These are phyloP conservation scores for Polydrusus pterygomalis DNA, from an alignment of 2,888 invertebrate species.

Conservation along the genomic window DNA sequence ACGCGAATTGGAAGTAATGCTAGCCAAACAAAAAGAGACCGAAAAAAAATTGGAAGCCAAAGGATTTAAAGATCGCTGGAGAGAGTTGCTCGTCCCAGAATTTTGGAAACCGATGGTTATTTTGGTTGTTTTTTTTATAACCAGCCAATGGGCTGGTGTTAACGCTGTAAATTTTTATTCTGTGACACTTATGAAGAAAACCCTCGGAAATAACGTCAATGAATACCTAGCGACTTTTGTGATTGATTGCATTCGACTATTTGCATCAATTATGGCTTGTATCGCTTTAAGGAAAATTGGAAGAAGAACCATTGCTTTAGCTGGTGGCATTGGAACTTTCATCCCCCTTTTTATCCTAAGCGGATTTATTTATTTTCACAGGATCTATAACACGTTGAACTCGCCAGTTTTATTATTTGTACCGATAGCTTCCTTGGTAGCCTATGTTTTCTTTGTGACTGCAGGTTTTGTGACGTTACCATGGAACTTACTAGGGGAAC, in stretches of 20 bases:
- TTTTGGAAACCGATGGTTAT: constrained; percentile 77
- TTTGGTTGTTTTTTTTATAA: constrained; percentile 79
- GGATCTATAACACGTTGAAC: neutral
- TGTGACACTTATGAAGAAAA: constrained; percentile 78
- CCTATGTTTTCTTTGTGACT: constrained; percentile 76
- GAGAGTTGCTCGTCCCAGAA: constrained; percentile 72
- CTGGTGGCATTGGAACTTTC: constrained; percentile 79
- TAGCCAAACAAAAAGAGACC: constrained; percentile 69
- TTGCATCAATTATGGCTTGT: constrained; percentile 79
- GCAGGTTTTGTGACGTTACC: constrained; percentile 75
- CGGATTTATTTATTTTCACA: constrained; percentile 56
- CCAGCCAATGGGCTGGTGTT: constrained; percentile 82
- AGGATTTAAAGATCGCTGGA: constrained; percentile 10
- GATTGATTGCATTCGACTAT: constrained; percentile 78
- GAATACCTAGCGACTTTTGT: constrained; percentile 80
- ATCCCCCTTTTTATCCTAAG: constrained; percentile 72
- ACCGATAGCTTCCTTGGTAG: constrained; percentile 43
- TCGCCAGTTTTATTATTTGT: constrained; percentile 17
- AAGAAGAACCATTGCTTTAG: constrained; percentile 78
- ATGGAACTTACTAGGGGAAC: constrained; percentile 85
- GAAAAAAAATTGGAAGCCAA: constrained; percentile 15
- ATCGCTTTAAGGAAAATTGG: constrained; percentile 78
- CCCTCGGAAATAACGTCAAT: constrained; percentile 77
- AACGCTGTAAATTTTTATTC: constrained; percentile 84
- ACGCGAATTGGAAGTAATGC: constrained; percentile 73